Evolutionary conservation across 2,797 vertebrate species (phyloP).

Genomic region (Rhinatrema bivittatum): DNA sequence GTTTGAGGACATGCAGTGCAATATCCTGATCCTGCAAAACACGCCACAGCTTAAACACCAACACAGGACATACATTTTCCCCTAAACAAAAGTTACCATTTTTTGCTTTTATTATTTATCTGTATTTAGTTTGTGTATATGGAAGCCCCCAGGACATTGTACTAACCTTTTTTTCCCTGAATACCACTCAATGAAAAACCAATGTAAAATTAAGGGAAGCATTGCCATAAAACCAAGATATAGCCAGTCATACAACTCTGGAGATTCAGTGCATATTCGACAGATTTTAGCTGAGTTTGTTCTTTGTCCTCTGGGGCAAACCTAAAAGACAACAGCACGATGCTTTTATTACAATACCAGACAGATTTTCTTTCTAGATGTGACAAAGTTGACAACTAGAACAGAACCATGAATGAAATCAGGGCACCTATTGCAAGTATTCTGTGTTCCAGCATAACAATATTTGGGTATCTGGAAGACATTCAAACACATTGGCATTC

Average conservation of each 20-base stretch:
- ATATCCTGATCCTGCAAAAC: too few species aligned
- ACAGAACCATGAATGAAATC: too few species aligned
- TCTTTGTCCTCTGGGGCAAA: slow-evolving; percentile 86
- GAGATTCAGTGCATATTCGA: slow-evolving; percentile 68
- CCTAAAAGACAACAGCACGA: slow-evolving; percentile 48
- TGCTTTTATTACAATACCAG: fast-evolving
- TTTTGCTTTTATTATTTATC: neutral
- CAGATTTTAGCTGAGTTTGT: slow-evolving; percentile 75
- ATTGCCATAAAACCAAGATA: slow-evolving; percentile 97
- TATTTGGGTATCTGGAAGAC: too few species aligned
- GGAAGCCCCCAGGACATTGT: too few species aligned
- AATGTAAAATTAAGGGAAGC: slow-evolving; percentile 89
- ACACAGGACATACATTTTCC: too few species aligned
- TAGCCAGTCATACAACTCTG: slow-evolving; percentile 92
- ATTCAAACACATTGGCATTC: too few species aligned
- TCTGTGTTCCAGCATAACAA: too few species aligned
- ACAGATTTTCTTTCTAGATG: too few species aligned
- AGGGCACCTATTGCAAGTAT: too few species aligned
- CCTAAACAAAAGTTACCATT: neutral
- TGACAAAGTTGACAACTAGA: too few species aligned
- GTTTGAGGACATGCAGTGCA: too few species aligned
- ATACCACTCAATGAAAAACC: slow-evolving; percentile 98
- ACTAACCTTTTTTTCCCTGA: slow-evolving; percentile 92
- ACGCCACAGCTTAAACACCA: too few species aligned
- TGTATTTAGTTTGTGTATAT: neutral